Base-by-base conservation (phyloP, 2,113 vertebrate species). In the Daubentonia madagascariensis region DNA sequence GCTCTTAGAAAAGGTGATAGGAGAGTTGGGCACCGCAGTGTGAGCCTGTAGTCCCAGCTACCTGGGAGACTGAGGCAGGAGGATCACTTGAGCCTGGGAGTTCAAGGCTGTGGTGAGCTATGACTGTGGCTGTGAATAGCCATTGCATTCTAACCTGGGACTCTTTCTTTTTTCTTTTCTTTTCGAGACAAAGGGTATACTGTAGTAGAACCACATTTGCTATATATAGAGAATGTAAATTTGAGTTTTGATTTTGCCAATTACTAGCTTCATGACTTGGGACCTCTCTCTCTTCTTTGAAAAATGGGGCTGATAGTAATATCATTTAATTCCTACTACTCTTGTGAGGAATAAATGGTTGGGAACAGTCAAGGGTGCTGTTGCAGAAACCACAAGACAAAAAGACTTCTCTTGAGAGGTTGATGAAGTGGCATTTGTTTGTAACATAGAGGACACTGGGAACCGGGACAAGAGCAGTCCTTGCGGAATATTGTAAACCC, bases 281-380 rank as follows among this genome's bases (percentile, higher is more conserved):
- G 28, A 23, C 37, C 43, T 70, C 10, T 85, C 28, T 91, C 72
- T 97, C n/a, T 86, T 97, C n/a, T 86, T 43, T 94, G 40, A 67
- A 45, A 85, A 87, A 50, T 6, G 65, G 48, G 20, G 12, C 40
- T 63, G 40, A 45, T 48, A 50, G n/a, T 78, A 79, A n/a, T 86
- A 54, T 81, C 50, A 83, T 70, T n/a, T 89, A 54, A 79, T 54
- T 89, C 23, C 50, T 79, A 76, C 12, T 88, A 84, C 14, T 78
- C 85, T 63, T 63, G n/a, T 87, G 75, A 85, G 40, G 50, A 89
- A 12, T 52, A 50, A 65, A 85, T 78, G 1, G 40, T 35, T 80
- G 50, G 91, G 85, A 67, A 30, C 45, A 84, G 8, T 79, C 22
- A 45, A 61, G 13, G 8, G 10, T 85, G 48, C 63, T 59, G 3